Conservation (phyloP, 2,888 invertebrate genomes). For the Spodoptera littoralis region DNA sequence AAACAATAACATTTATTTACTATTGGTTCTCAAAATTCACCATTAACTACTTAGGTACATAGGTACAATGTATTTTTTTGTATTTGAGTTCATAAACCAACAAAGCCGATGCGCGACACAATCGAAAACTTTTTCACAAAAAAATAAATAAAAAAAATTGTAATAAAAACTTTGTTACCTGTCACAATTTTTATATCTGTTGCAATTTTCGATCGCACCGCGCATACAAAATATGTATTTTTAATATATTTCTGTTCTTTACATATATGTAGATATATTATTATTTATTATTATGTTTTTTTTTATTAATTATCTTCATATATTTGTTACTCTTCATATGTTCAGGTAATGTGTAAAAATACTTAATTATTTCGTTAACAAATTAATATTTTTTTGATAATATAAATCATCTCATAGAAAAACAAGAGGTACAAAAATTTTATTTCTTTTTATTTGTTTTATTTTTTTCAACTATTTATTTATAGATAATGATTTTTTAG, state of each 20-base stretch:
- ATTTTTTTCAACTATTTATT: slow-evolving; percentile 60
- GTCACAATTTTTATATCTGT: slow-evolving; percentile 13
- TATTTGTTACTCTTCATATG: slow-evolving; percentile 83
- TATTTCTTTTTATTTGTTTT: slow-evolving; percentile 59
- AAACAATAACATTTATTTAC: slow-evolving; percentile 88
- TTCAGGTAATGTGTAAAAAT: slow-evolving; percentile 88
- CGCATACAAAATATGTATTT: slow-evolving; percentile 79
- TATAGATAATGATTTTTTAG: slow-evolving; percentile 51
- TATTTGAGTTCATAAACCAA: slow-evolving; percentile 81
- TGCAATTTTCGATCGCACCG: slow-evolving; percentile 68
- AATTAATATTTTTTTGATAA: slow-evolving; percentile 80
- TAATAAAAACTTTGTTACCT: slow-evolving; percentile 24
- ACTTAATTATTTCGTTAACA: slow-evolving; percentile 84
- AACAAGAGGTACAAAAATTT: slow-evolving; percentile 82
- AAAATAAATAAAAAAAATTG: slow-evolving; percentile 40
- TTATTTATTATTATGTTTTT: slow-evolving; percentile 57
- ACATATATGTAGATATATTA: slow-evolving; percentile 71
- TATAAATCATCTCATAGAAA: slow-evolving; percentile 86
- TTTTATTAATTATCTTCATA: slow-evolving; percentile 44
- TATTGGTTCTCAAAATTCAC: slow-evolving; percentile 86
- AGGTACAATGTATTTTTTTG: slow-evolving; percentile 85
- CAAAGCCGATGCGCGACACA: slow-evolving; percentile 77
- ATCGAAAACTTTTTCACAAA: slow-evolving; percentile 61
- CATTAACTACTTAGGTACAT: slow-evolving; percentile 85
- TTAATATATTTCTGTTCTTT: slow-evolving; percentile 80